A percentile compares a stretch with the other conserved stretches of the same genome.
Conservation (phyloP, 2,113 vertebrate species). For the Pantherophis guttatus region DNA sequence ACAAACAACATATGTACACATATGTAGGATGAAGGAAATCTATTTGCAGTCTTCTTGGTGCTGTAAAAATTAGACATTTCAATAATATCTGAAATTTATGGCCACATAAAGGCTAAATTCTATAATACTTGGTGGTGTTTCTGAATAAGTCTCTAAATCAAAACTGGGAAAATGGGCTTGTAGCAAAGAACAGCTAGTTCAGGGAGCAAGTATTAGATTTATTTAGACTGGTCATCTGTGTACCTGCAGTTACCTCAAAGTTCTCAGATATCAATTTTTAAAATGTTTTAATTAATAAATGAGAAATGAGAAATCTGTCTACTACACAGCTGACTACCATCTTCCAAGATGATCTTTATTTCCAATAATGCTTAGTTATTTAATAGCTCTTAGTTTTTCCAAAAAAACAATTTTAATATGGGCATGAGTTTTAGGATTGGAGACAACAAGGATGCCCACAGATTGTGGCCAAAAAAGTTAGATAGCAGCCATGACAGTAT, state of each 20-base stretch:
- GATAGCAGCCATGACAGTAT: background rate
- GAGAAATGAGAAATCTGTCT: background rate
- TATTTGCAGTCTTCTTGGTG: background rate
- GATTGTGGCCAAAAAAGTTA: background rate
- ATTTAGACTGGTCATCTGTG: background rate
- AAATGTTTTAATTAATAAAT: background rate
- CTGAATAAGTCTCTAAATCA: background rate
- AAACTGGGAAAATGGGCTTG: background rate
- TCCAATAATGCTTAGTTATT: background rate
- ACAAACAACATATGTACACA: background rate
- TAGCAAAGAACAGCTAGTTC: background rate
- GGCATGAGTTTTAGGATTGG: background rate
- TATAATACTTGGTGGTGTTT: background rate
- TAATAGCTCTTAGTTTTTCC: background rate
- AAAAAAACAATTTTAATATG: background rate
- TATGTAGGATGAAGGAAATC: background rate
- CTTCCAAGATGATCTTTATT: background rate
- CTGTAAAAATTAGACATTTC: background rate
- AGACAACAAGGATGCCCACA: background rate
- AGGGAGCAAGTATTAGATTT: background rate
- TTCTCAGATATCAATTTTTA: background rate
- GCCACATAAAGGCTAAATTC: background rate
- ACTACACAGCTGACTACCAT: background rate
- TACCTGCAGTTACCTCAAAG: background rate
- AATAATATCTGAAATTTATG: background rate